These are phyloP conservation scores for Myocastor coypus DNA, from an alignment of 2,113 vertebrate genomes.

Conservation along the genomic window DNA sequence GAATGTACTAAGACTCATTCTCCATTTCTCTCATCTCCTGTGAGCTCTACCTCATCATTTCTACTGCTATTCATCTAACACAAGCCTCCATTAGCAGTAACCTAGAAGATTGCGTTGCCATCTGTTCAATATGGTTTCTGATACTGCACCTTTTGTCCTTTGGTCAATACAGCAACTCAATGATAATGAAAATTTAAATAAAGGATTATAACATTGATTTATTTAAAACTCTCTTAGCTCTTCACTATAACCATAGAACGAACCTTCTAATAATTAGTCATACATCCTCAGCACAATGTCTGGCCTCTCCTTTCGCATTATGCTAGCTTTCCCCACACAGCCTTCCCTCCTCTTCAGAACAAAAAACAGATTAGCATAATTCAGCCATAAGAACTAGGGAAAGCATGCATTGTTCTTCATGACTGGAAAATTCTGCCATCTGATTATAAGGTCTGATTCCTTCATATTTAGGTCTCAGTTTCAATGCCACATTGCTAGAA, in stretches of 20 bases:
- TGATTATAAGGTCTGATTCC: neutral
- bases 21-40: constrained; percentile 3
- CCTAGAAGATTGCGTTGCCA: neutral
- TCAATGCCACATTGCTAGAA: neutral
- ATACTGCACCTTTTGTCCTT: neutral
- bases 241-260: constrained; percentile 3
- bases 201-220: neutral
- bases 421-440: neutral
- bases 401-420: neutral
- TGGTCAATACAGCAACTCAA: neutral
- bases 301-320: neutral
- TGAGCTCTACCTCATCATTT: neutral
- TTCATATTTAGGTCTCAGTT: neutral
- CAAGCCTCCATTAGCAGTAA: neutral
- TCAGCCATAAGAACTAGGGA: neutral
- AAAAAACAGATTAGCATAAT: neutral
- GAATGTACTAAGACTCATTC: neutral
- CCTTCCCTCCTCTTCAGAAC: neutral
- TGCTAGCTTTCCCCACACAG: neutral
- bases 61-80: neutral
- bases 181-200: neutral
- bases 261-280: neutral
- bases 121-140: neutral
- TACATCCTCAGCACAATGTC: neutral
- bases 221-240: neutral